A percentile compares a stretch with the other conserved stretches of the same genome.
phyloP scores from a whole-genome alignment of 2,113 vertebrate species.

The Hydropotes inermis region DNA sequence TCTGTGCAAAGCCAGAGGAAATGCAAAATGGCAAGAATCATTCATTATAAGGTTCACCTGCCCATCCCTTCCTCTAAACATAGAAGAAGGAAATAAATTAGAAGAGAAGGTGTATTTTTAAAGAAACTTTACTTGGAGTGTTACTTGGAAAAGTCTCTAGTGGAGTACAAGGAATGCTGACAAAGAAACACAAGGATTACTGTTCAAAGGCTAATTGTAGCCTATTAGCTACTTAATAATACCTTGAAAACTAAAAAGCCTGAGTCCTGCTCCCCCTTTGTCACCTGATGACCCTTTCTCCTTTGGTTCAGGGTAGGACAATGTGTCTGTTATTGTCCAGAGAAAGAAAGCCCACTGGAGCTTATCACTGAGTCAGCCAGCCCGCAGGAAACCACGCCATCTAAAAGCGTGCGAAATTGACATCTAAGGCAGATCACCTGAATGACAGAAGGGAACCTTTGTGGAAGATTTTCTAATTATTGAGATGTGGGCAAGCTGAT shows the following conservation, averaged over 20 bases:
- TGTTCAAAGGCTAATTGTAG: constrained; percentile 80
- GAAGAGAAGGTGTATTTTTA: constrained; percentile 35
- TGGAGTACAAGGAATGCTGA: not conserved
- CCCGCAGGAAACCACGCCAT: not conserved
- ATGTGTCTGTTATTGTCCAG: constrained; percentile 66
- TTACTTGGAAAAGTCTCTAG: not conserved
- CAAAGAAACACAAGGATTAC: constrained; percentile 79
- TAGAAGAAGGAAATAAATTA: constrained; percentile 37
- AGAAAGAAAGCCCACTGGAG: constrained; percentile 42
- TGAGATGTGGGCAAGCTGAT: constrained; percentile 62
- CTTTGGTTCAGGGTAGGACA: constrained; percentile 50
- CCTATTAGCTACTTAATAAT: constrained; percentile 79
- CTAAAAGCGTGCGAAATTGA: constrained; percentile 24
- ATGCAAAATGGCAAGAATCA: constrained; percentile 18
- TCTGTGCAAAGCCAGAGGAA: constrained; percentile 36
- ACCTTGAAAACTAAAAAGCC: constrained; percentile 76
- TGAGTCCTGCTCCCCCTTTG: constrained; percentile 63
- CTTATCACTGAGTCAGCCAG: constrained; percentile 30
- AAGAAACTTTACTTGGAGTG: constrained; percentile 55
- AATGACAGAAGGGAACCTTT: constrained; percentile 76
- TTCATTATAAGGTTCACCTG: not conserved
- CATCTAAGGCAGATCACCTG: constrained; percentile 64
- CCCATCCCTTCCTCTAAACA: constrained; percentile 25
- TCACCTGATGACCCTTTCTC: constrained; percentile 80
- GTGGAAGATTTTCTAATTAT: constrained; percentile 74